These are phyloP conservation scores for Malthinus flaveolus DNA, from an alignment of 2,888 invertebrate species.

Conservation along the genomic window DNA sequence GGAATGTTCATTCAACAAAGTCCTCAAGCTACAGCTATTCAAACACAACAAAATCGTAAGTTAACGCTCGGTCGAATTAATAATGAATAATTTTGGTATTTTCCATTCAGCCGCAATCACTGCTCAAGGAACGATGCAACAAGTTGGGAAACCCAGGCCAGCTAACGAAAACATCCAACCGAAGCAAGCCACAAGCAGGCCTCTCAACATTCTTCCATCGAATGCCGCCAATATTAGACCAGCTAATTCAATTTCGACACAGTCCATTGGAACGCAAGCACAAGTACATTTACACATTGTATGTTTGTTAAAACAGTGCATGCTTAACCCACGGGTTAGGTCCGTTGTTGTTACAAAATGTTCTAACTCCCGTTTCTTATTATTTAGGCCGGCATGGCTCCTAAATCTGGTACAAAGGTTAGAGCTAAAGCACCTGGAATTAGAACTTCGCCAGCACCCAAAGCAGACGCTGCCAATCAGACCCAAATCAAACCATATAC, in stretches of 20 bases:
- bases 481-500: constrained; percentile 63
- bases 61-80: constrained; percentile 27
- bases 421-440: constrained; percentile 71
- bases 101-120: constrained; percentile 48
- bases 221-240: constrained; percentile 69
- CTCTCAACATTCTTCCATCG: constrained; percentile 55
- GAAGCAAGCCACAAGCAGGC: constrained; percentile 53
- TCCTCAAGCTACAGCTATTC: constrained; percentile 66
- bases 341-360: constrained; percentile 11
- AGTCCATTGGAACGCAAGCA: constrained; percentile 66
- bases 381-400: constrained; percentile 47
- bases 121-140: constrained; percentile 56
- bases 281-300: constrained; percentile 52
- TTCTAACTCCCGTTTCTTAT: not conserved
- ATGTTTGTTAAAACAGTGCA: constrained; percentile 17
- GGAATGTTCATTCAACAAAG: constrained; percentile 84
- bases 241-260: constrained; percentile 82
- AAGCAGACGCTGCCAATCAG: constrained; percentile 75
- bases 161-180: constrained; percentile 61
- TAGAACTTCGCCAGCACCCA: constrained; percentile 71
- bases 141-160: constrained; percentile 57
- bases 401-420: constrained; percentile 64
- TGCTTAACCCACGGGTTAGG: not conserved
- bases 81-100: not conserved
- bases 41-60: constrained; percentile 70